Evolutionary conservation across 53 echinoderm and acorn worm genomes (phyloP).

Genomic region (Paelopatides confundens): DNA sequence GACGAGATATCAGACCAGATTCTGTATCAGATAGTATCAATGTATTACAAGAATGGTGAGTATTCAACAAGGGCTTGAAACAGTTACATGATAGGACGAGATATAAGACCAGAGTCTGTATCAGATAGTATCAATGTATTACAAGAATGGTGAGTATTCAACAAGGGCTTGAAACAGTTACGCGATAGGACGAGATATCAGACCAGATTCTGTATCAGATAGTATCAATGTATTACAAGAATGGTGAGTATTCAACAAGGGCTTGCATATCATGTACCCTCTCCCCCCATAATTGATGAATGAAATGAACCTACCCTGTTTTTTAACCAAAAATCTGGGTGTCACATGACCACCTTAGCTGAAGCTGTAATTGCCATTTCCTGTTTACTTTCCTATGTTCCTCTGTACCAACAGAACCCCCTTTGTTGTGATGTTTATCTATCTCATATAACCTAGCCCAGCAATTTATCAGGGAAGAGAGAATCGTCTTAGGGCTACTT

Average conservation of each 20-base stretch:
- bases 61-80: background rate
- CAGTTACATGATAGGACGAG: constrained; percentile 78
- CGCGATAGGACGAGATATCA: constrained; percentile 91
- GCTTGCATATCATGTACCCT: no score
- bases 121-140: constrained; percentile 85
- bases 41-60: constrained; percentile 96
- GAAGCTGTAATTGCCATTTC: no score
- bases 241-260: constrained; percentile 81
- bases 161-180: background rate
- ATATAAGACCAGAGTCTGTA: constrained; percentile 87
- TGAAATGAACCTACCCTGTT: no score
- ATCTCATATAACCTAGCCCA: no score
- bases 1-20: constrained; percentile 91
- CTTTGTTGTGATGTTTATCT: no score
- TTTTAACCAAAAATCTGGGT: no score
- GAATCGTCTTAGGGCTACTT: no score
- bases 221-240: constrained; percentile 90
- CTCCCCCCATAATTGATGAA: no score
- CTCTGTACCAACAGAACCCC: no score
- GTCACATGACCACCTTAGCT: no score
- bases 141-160: constrained; percentile 86
- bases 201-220: constrained; percentile 82
- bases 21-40: constrained; percentile 86
- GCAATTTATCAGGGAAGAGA: no score
- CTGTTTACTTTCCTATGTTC: no score